Evolutionary conservation across 2,888 invertebrate genomes (phyloP).

Genomic region (Lapara coniferarum): DNA sequence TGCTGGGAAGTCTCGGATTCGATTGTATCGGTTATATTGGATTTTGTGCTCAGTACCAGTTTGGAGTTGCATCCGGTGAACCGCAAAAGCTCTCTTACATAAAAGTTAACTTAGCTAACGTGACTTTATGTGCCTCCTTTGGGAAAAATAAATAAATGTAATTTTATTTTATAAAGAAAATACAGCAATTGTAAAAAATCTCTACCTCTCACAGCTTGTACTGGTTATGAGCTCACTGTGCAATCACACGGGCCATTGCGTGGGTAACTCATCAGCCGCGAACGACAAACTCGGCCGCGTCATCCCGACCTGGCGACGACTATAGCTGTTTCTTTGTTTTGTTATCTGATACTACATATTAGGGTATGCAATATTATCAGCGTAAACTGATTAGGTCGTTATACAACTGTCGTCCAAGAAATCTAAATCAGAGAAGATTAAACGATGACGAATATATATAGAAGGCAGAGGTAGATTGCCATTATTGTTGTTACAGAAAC

Average conservation of each 20-base stretch:
- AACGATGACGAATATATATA: too few relatives aligned
- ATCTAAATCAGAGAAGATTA: too few relatives aligned
- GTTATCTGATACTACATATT: not conserved
- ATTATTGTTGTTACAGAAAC: too few relatives aligned
- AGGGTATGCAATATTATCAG: not conserved
- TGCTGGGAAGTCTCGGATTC: not conserved
- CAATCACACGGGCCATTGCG: slow-evolving; percentile 62
- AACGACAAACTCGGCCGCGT: slow-evolving; percentile 52
- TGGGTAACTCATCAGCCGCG: slow-evolving; percentile 53
- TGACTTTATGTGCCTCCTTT: too few relatives aligned
- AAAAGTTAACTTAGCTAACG: too few relatives aligned
- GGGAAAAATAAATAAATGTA: too few relatives aligned
- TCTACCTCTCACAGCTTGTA: slow-evolving; percentile 28
- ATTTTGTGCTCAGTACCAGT: too few relatives aligned
- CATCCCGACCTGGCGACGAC: slow-evolving; percentile 35
- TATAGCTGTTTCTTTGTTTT: not conserved
- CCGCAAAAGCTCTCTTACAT: too few relatives aligned
- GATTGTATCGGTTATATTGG: too few relatives aligned
- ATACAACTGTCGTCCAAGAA: not conserved
- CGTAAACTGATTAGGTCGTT: not conserved
- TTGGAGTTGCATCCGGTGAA: too few relatives aligned
- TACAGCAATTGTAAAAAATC: not conserved
- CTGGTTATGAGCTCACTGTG: slow-evolving; percentile 37
- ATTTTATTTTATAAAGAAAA: too few relatives aligned
- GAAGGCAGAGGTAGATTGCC: too few relatives aligned